Evolutionary conservation across 92 coral and sea anemone genomes (phyloP).

Genomic region (Plumapathes pennacea): DNA sequence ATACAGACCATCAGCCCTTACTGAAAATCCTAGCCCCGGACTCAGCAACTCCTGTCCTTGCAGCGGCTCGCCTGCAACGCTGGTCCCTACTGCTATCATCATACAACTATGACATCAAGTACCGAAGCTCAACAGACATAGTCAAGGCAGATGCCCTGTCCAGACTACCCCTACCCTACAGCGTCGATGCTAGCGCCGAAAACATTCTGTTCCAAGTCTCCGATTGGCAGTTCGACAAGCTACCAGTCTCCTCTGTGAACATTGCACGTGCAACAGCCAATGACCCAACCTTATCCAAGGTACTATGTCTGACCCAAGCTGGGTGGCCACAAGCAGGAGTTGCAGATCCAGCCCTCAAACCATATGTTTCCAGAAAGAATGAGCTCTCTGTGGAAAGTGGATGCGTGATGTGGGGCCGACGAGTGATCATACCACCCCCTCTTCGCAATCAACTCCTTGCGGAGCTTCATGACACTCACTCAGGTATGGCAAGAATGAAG

Average conservation of each 20-base stretch:
- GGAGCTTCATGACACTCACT: constrained; percentile 40
- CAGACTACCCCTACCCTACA: constrained; percentile 34
- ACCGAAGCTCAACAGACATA: constrained; percentile 19
- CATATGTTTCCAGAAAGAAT: constrained; percentile 13
- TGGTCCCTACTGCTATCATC: constrained; percentile 49
- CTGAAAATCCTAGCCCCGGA: constrained; percentile 55
- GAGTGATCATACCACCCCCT: constrained; percentile 19
- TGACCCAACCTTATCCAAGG: constrained; percentile 12
- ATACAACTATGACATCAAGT: constrained; percentile 37
- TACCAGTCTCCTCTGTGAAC: constrained; percentile 17
- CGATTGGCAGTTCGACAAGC: constrained; percentile 15
- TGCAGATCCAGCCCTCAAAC: constrained; percentile 25
- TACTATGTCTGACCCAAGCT: constrained; percentile 1
- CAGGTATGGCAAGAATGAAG: constrained; percentile 53
- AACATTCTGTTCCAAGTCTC: constrained; percentile 12
- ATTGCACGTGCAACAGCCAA: constrained; percentile 28
- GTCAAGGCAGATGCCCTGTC: constrained; percentile 53
- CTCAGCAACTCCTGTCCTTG: constrained; percentile 39
- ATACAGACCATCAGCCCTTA: constrained; percentile 39
- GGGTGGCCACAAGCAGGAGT: constrained; percentile 11
- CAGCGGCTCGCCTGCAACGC: constrained; percentile 33
- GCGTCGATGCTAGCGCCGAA: constrained; percentile 35
- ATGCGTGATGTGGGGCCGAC: constrained; percentile 26
- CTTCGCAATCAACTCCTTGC: constrained; percentile 13
- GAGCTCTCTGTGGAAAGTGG: constrained; percentile 40